Evolutionary conservation across 2,113 vertebrate genomes (phyloP), one percentile per base, ranked within the genome.

Genomic region (Trinectes maculatus): DNA sequence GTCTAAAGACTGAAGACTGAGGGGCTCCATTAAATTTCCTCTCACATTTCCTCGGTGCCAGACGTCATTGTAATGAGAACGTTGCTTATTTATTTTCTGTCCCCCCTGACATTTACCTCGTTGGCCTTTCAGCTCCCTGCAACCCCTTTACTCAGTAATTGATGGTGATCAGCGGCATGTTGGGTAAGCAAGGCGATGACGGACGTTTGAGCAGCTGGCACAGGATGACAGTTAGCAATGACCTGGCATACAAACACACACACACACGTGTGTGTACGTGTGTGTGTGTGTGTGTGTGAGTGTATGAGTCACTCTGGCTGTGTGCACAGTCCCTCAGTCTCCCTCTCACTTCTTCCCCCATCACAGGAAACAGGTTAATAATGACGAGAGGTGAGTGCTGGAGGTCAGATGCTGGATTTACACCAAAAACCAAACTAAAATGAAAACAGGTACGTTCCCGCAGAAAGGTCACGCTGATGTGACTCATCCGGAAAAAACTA

Each of bases 41-140:
- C 84, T 75, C 74, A 63, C 83, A 63, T 70, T 62, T 61, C 49
- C 43, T 42, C 53, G 18, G 21, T 44, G 69, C 40, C 76, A 18
- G 65, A 11, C 39, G 26, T 33, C 0, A 24, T 52, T 43, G 60
- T 86, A 86, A 89, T 58, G 64, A 86, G 80, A 43, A 24, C 73
- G 80, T 91, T 82, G 78, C 69, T 89, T 83, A 87, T 90, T 84
- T 86, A 75, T 78, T 89, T 85, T 80, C 80, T 58, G 86, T 89
- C 90, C 80, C 79, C 89, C 84, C 74, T 91, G 88, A 86, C 91
- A 89, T 91, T 90, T 89, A 84, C 76, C 83, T 28, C 61, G 13
- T 61, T 71, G 85, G 82, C 85, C 90, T 89, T 88, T 89, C 79
- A 44, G 77, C 24, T 26, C 11, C 40, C 40, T 18, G 40, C 64